These are phyloP conservation scores for Chionomys nivalis DNA, from an alignment of 2,113 vertebrate species.

Conservation along the genomic window DNA sequence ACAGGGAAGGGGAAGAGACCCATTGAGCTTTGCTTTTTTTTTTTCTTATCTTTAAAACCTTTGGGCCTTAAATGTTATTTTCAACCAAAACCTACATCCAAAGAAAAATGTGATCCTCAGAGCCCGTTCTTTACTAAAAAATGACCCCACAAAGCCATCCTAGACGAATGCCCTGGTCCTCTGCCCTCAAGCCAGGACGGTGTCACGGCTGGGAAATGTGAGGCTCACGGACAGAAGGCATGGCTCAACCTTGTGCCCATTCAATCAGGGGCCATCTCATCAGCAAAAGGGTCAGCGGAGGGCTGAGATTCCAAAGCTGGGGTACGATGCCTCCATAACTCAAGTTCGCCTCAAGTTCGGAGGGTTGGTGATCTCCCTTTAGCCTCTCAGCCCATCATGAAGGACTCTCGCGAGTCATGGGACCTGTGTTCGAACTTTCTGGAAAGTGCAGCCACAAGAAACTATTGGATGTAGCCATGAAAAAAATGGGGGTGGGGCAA, in stretches of 20 bases:
- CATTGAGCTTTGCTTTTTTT: neutral
- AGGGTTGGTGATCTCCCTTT: neutral
- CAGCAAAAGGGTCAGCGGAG: neutral
- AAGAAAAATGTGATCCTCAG: conserved; percentile 20
- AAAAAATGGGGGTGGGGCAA: neutral
- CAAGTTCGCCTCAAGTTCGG: neutral
- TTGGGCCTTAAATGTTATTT: conserved; percentile 6
- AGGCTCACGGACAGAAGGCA: neutral
- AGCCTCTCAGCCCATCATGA: too few species aligned
- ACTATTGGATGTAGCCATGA: neutral
- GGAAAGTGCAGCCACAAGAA: neutral
- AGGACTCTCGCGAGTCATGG: neutral
- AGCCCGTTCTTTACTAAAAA: neutral
- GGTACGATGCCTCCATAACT: neutral
- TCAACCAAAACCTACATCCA: conserved; percentile 18
- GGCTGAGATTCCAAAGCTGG: neutral
- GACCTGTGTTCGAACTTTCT: neutral
- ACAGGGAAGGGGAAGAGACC: conserved; percentile 36
- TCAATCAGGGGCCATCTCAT: neutral
- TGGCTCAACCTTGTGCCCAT: too few species aligned
- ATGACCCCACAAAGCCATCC: neutral
- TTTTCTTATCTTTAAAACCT: conserved; percentile 28
- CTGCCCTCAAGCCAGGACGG: neutral
- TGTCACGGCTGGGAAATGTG: neutral
- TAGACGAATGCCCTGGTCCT: neutral